Percentiles rank a stretch among this genome's conserved stretches.
Conservation (phyloP, 2,888 invertebrate genomes). For the Drosophila longiperda region DNA sequence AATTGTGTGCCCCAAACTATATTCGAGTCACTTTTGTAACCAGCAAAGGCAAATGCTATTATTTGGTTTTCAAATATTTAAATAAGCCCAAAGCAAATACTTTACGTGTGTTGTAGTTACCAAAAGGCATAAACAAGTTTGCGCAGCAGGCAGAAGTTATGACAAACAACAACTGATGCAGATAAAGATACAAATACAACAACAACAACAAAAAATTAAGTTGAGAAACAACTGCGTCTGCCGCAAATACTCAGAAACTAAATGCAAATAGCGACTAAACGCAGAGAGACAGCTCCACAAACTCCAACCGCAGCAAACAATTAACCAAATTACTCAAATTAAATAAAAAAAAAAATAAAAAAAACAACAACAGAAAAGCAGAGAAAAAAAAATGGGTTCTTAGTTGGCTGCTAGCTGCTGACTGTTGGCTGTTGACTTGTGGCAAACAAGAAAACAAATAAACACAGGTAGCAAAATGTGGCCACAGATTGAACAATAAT, state of each 20-base stretch:
- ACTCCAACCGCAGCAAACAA: slow-evolving; percentile 32
- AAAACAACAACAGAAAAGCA: not conserved
- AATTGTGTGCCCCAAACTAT: slow-evolving; percentile 8
- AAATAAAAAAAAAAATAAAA: slow-evolving; percentile 22
- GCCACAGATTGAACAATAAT: slow-evolving; percentile 70
- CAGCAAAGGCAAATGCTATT: slow-evolving; percentile 46
- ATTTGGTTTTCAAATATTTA: slow-evolving; percentile 75
- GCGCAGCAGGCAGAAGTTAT: slow-evolving; percentile 54
- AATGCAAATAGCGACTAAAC: slow-evolving; percentile 42
- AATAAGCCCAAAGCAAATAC: slow-evolving; percentile 70
- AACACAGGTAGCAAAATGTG: slow-evolving; percentile 70
- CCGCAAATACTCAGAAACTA: slow-evolving; percentile 50
- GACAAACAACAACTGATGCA: slow-evolving; percentile 60
- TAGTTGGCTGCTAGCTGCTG: slow-evolving; percentile 27
- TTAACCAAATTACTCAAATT: slow-evolving; percentile 46
- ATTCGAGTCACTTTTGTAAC: slow-evolving; percentile 50
- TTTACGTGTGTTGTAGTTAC: slow-evolving; percentile 58
- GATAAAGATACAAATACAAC: slow-evolving; percentile 55
- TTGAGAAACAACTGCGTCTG: slow-evolving; percentile 20
- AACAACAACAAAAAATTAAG: not conserved
- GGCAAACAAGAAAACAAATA: slow-evolving; percentile 67
- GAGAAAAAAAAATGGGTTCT: slow-evolving; percentile 12
- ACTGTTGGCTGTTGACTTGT: slow-evolving; percentile 53
- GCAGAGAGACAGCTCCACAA: slow-evolving; percentile 7
- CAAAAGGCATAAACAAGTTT: slow-evolving; percentile 64